Conservation (phyloP, 2,797 vertebrate genomes). For the Lutjanus argentimaculatus region DNA sequence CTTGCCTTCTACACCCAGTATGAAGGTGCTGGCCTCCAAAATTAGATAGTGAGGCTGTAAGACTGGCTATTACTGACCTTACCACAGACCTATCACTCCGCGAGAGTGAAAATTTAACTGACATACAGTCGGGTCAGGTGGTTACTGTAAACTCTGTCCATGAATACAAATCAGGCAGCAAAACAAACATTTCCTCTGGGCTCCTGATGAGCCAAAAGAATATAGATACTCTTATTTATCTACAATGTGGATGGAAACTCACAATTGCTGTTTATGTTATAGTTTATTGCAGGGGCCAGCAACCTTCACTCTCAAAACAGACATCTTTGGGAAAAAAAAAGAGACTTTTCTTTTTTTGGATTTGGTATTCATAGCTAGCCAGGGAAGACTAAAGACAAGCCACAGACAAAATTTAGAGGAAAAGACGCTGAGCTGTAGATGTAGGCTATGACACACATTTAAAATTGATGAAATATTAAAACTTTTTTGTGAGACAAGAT, state of each 20-base stretch:
- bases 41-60: conserved; percentile 51
- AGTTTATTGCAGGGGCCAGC: no score
- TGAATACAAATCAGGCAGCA: conserved; percentile 41
- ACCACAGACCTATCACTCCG: conserved; percentile 51
- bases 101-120: conserved; percentile 38
- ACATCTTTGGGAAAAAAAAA: no score
- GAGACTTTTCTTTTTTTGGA: no score
- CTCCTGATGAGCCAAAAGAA: not conserved
- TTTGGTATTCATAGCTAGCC: no score
- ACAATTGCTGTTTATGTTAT: not conserved
- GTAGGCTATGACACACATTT: no score
- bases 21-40: conserved; percentile 47
- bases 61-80: conserved; percentile 54
- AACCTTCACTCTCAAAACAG: no score
- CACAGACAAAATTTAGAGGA: no score
- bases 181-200: conserved; percentile 12
- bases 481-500: no score
- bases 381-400: no score
- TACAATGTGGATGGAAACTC: not conserved
- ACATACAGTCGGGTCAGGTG: conserved; percentile 10
- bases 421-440: no score
- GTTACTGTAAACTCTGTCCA: conserved; percentile 41
- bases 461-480: no score
- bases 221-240: not conserved
- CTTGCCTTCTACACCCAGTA: conserved; percentile 37